Evolutionary conservation across 2,888 invertebrate genomes (phyloP).

Genomic region (Lottia gigantea): DNA sequence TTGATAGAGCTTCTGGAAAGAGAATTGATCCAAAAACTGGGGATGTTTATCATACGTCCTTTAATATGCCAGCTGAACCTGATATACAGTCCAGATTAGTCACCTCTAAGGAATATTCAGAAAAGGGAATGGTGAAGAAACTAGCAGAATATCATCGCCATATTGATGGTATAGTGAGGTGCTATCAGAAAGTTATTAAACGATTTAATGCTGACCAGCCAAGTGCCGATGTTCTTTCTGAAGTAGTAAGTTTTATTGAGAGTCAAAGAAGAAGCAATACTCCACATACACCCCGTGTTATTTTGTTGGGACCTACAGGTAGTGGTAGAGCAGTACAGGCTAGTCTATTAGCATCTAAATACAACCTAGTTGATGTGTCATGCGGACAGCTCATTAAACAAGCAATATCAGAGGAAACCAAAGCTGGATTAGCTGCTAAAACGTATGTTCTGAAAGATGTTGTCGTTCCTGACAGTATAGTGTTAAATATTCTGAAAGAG

Average conservation of each 20-base stretch:
- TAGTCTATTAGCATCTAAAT: constrained; percentile 66
- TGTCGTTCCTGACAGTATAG: constrained; percentile 66
- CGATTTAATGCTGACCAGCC: constrained; percentile 69
- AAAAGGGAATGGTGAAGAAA: constrained; percentile 59
- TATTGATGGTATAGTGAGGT: constrained; percentile 56
- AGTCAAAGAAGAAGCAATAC: constrained; percentile 60
- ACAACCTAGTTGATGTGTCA: constrained; percentile 62
- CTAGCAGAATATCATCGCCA: constrained; percentile 62
- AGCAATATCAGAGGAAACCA: constrained; percentile 64
- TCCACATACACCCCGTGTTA: constrained; percentile 65
- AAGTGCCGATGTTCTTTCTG: constrained; percentile 66
- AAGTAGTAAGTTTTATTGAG: constrained; percentile 56
- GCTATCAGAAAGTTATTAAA: constrained; percentile 54
- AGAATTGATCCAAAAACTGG: constrained; percentile 62
- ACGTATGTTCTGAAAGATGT: constrained; percentile 60
- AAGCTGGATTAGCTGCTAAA: constrained; percentile 61
- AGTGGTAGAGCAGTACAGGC: constrained; percentile 66
- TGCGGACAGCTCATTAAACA: constrained; percentile 66
- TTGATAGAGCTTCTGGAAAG: constrained; percentile 64
- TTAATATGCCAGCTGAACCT: constrained; percentile 63
- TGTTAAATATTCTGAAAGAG: constrained; percentile 62
- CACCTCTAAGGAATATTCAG: constrained; percentile 54
- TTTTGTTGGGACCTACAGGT: constrained; percentile 67
- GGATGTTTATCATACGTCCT: constrained; percentile 67
- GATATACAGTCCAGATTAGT: constrained; percentile 60